These are phyloP conservation scores for Pseudorhombus dupliciocellatus DNA, from an alignment of 2,113 vertebrate species.

Conservation along the genomic window DNA sequence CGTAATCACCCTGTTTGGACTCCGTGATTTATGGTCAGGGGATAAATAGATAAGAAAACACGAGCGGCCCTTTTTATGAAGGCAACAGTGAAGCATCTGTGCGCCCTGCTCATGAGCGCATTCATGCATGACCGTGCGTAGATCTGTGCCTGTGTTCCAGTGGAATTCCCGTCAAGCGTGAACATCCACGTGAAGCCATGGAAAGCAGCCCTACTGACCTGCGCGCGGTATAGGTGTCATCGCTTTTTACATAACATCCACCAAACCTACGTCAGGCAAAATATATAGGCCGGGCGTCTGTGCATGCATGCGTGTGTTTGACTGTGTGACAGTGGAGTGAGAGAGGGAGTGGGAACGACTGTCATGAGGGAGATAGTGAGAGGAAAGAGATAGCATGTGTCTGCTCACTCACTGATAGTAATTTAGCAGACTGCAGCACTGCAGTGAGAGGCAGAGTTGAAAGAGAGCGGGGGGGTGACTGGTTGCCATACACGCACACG, in stretches of 20 bases:
- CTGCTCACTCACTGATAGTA: conserved; percentile 72
- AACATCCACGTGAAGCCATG: conserved; percentile 54
- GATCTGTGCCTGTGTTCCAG: conserved; percentile 57
- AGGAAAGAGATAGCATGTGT: conserved; percentile 61
- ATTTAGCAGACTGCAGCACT: conserved; percentile 79
- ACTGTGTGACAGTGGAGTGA: background rate
- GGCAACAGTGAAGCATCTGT: conserved; percentile 65
- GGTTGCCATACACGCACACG: conserved; percentile 64
- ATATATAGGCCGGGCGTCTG: conserved; percentile 28
- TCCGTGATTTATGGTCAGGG: conserved; percentile 55
- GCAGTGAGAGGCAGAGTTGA: conserved; percentile 66
- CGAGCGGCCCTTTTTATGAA: conserved; percentile 36
- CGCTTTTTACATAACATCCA: background rate
- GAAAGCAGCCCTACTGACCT: conserved; percentile 11
- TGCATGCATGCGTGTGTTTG: conserved; percentile 11
- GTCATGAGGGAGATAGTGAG: conserved; percentile 38
- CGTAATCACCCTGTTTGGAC: conserved; percentile 58
- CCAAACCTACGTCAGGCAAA: conserved; percentile 1
- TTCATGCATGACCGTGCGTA: conserved; percentile 65
- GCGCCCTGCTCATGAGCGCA: conserved; percentile 50
- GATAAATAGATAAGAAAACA: conserved; percentile 36
- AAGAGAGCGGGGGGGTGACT: conserved; percentile 53
- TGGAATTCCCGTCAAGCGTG: conserved; percentile 58
- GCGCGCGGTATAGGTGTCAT: conserved; percentile 19
- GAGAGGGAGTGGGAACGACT: conserved; percentile 21